Conservation (phyloP, 2,113 vertebrate species). For the Ophthalmolycus amberensis region DNA sequence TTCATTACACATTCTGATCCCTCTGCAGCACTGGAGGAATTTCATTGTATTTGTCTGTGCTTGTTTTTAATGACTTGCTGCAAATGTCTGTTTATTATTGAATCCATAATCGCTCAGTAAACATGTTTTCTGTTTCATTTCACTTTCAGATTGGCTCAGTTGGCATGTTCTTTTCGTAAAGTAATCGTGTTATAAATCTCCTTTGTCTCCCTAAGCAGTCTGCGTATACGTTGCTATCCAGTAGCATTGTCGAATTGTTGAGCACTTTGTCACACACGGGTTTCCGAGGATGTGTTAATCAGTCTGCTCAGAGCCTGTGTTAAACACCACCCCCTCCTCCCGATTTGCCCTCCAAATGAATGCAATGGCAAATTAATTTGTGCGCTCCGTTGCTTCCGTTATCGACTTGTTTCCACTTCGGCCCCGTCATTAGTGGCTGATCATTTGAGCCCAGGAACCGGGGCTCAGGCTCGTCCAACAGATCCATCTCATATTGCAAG, state of each 20-base stretch:
- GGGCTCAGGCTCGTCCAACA: conserved; percentile 15
- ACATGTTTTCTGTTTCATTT: conserved; percentile 23
- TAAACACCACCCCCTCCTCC: conserved; percentile 28
- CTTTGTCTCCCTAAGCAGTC: conserved; percentile 1
- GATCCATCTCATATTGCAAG: conserved; percentile 45
- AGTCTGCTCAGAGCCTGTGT: conserved; percentile 23
- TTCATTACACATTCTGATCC: conserved; percentile 89
- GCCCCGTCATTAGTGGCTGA: conserved; percentile 50
- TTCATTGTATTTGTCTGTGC: conserved; percentile 18
- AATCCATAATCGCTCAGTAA: conserved; percentile 30
- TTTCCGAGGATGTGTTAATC: conserved; percentile 46
- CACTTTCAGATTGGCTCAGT: conserved; percentile 1
- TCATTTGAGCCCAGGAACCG: conserved; percentile 43
- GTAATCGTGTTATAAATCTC: conserved; percentile 15
- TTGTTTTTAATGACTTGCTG: conserved; percentile 14
- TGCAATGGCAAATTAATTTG: conserved; percentile 63
- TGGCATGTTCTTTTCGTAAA: background rate
- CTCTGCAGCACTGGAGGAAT: conserved; percentile 84
- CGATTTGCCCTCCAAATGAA: conserved; percentile 49
- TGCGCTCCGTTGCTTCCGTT: conserved; percentile 42
- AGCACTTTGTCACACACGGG: conserved; percentile 21
- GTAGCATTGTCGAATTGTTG: conserved; percentile 14
- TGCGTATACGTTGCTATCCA: background rate
- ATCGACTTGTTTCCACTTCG: conserved; percentile 60
- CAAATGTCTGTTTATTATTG: conserved; percentile 4